Evolutionary conservation across 2,797 vertebrate species (phyloP), one percentile per base, ranked within the genome.

Genomic region (Staurois parvus): DNA sequence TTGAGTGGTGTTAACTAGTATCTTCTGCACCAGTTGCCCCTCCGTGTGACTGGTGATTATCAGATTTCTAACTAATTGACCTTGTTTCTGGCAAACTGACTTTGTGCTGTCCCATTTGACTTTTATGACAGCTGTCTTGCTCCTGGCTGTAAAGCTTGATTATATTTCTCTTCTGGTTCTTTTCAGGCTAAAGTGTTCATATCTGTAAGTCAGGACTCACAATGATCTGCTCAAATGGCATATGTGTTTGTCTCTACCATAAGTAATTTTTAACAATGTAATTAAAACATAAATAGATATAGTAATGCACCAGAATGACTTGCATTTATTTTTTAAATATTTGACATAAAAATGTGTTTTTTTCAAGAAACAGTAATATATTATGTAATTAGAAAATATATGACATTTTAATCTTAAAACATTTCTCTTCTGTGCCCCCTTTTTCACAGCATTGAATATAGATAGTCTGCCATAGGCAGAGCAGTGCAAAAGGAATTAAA

Each of bases 1-100:
- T 83, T 87, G 85, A 87, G 85, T 87, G 85, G 81, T 87, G 85
- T 87, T 87, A 87, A 87, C 85, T 83, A 87, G 85, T 87, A 59
- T 79, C 75, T 87, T 79, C 85, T 74, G 81, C 85, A 83, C 85
- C 67, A 75, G 76, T 79, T 74, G 76, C 48, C 81, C 81, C 81
- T 87, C 42, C 21, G 76, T 87, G 81, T 70, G 81, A 79, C 85
- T 87, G 85, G 81, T 84, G 85, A 87, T 87, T 87, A 87, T 83
- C 69, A 83, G 62, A 87, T 83, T 84, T 78, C 76, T 87, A 69
- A 83, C 85, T 87, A 87, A 87, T 87, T 83, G 85, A 87, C 85
- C 85, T 87, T 87, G 81, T 87, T 87, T 87, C 85, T 79, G 81
- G 85, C 76, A 5, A 83, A 72, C 85, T 87, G 85, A 79, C 85